Evolutionary conservation across 2,888 invertebrate species (phyloP).

Genomic region (Imbricaverruca yamaguchii): DNA sequence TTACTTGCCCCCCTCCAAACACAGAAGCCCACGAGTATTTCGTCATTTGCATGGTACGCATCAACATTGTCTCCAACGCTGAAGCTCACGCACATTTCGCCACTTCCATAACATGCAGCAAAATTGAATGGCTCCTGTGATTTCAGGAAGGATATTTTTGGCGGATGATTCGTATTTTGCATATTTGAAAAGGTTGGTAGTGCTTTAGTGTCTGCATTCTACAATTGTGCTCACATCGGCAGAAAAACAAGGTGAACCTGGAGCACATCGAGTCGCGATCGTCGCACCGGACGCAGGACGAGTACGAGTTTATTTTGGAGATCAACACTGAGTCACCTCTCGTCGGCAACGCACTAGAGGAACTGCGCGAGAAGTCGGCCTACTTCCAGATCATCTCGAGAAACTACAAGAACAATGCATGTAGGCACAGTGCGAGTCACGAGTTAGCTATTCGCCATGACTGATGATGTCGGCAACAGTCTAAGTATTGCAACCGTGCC

Average conservation of each 20-base stretch:
- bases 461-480: too few relatives aligned
- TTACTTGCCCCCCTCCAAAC: too few relatives aligned
- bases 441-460: too few relatives aligned
- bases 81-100: too few relatives aligned
- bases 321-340: conserved; percentile 65
- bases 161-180: background rate
- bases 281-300: conserved; percentile 62
- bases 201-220: background rate
- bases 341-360: conserved; percentile 64
- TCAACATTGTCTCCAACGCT: too few relatives aligned
- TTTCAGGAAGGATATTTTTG: background rate
- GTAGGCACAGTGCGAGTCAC: conserved; percentile 41
- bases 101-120: conserved; percentile 37
- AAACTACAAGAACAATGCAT: conserved; percentile 72
- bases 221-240: conserved; percentile 5
- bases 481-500: too few relatives aligned
- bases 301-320: conserved; percentile 92
- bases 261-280: conserved; percentile 90
- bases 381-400: conserved; percentile 76
- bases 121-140: conserved; percentile 19
- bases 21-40: too few relatives aligned
- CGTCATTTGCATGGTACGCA: too few relatives aligned
- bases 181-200: background rate
- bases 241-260: conserved; percentile 61
- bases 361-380: conserved; percentile 59